Percentiles rank a stretch among this genome's conserved stretches.
phyloP scores from a whole-genome alignment of 2,797 vertebrate species.

The Danio tinwini region DNA sequence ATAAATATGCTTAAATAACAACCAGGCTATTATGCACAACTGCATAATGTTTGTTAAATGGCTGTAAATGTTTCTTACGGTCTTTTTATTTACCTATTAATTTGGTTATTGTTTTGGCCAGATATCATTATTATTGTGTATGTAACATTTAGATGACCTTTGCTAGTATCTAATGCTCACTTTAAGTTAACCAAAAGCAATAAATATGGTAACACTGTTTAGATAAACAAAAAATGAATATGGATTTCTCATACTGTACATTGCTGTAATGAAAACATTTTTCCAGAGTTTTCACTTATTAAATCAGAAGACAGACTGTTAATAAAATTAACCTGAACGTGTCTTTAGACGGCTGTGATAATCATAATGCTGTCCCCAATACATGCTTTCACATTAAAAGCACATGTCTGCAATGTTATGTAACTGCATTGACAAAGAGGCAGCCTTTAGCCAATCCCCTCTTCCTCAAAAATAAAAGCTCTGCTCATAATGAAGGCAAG shows the following conservation, averaged over 20 bases:
- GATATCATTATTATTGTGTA: not conserved
- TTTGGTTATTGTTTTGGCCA: not conserved
- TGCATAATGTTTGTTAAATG: not conserved
- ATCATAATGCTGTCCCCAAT: constrained; percentile 52
- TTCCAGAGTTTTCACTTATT: not conserved
- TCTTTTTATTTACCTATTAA: not conserved
- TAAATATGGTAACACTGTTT: not conserved
- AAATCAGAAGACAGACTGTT: not conserved
- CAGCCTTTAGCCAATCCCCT: constrained; percentile 59
- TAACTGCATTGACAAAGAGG: constrained; percentile 75
- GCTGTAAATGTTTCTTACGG: not conserved
- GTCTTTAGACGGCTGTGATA: constrained; percentile 17
- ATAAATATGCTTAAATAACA: not conserved
- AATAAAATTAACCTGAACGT: not conserved
- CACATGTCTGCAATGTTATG: constrained; percentile 70
- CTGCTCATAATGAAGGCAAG: constrained; percentile 74
- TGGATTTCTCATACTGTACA: not conserved
- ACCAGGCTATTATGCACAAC: not conserved
- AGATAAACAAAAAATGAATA: not conserved
- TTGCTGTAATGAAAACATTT: not conserved
- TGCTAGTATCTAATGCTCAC: not conserved
- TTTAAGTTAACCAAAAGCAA: not conserved
- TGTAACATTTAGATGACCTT: not conserved
- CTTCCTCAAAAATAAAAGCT: constrained; percentile 67
- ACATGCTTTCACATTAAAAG: constrained; percentile 71